Conservation (phyloP, 2,113 vertebrate species). For the Hucho hucho region DNA sequence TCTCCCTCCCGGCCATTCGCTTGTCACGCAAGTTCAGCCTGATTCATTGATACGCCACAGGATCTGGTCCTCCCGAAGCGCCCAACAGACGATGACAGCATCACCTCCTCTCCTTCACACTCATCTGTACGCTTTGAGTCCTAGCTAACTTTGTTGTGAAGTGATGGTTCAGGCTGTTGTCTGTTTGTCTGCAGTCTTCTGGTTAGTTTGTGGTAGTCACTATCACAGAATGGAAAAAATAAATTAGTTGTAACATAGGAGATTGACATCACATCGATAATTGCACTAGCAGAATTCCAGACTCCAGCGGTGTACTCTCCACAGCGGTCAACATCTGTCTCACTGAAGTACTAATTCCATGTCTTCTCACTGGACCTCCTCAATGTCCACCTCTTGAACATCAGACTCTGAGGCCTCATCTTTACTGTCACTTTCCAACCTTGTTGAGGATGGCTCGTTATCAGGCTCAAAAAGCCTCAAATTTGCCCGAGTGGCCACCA, state of each 20-base stretch:
- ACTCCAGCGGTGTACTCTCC: conserved; percentile 12
- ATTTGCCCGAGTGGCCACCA: too few species aligned
- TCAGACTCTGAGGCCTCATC: too few species aligned
- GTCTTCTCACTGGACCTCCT: too few species aligned
- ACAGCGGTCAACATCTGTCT: conserved; percentile 64
- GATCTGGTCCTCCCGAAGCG: conserved; percentile 24
- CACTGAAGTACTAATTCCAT: conserved; percentile 67
- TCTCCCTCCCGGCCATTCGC: conserved; percentile 25
- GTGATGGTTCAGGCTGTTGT: too few species aligned
- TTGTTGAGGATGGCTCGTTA: too few species aligned
- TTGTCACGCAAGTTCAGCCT: conserved; percentile 58
- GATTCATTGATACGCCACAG: conserved; percentile 64
- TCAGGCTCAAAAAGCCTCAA: too few species aligned
- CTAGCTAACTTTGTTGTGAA: too few species aligned
- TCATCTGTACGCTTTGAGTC: too few species aligned
- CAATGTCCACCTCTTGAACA: too few species aligned
- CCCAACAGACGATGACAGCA: conserved; percentile 46
- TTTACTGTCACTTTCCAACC: too few species aligned
- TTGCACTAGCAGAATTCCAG: conserved; percentile 43
- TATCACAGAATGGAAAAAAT: neutral
- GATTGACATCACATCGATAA: conserved; percentile 56
- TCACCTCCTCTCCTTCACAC: conserved; percentile 14
- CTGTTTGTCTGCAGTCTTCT: too few species aligned
- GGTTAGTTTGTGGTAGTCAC: neutral
- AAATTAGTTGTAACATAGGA: conserved; percentile 28